Evolutionary conservation across 2,888 invertebrate species (phyloP), one percentile per base, ranked within the genome.

Genomic region (Saturnia japonica): DNA sequence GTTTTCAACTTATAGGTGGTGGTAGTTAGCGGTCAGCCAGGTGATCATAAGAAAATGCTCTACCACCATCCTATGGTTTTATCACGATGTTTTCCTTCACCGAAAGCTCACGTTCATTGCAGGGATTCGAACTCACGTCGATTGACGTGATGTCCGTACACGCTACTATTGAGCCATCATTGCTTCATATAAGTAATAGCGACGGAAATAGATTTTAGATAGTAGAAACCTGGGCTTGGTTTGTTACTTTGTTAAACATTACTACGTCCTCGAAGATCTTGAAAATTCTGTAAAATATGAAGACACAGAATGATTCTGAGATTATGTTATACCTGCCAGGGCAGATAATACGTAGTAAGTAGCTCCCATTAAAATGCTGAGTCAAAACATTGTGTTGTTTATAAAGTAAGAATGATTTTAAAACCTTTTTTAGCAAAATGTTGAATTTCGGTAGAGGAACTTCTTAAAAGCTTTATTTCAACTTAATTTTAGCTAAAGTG

Each of bases 301-400:
- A 64, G n/a, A 40, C 64, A 19, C 40, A 64, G 1, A 40, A 64
- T 64, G 40, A 19, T 19, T 40, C 40, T 40, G 11, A 64, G 64
- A 40, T 64, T 64, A 64, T 64, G 16, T 19, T 64, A 16, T n/a
- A 40, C n/a, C 64, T n/a, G 40, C 16, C 40, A 19, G 19, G 12
- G 11, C 64, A 64, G 40, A n/a, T 34, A 9, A 3, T 64, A 64
- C 40, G n/a, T 7, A 64, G 40, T 34, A 64, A 34, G 54, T 16
- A 68, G 16, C 22, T 54, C 8, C n/a, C 22, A 42, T 57, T 57
- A 28, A 68, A 57, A 22, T 68, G 22, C 57, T 54, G 60, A 28
- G 60, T 60, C 60, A 60, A 68, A 60, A 25, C 60, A 45, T 45
- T 69, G 3, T 60, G 16, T 40, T 34, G 19, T n/a, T n/a, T 64